Conservation (phyloP, 1,140 invertebrate genomes). For the Cydia pomonella region DNA sequence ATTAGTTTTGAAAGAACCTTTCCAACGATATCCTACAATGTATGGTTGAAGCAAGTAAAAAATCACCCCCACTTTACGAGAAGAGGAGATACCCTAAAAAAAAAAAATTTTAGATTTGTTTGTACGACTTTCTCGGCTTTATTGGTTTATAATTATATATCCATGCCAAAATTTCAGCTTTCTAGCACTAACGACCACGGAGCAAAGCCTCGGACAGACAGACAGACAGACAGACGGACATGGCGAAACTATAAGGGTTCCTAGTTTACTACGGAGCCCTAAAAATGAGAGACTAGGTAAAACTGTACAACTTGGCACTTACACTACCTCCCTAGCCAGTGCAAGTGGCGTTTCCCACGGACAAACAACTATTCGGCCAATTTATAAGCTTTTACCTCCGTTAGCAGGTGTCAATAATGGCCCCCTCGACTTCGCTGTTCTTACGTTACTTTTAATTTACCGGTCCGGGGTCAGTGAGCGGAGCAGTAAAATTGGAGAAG, state of each 20-base stretch:
- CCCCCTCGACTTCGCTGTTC: neutral
- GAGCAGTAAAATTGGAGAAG: neutral
- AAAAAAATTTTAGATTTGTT: neutral
- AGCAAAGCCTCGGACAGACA: too few relatives aligned
- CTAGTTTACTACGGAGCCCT: too few relatives aligned
- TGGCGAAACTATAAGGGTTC: too few relatives aligned
- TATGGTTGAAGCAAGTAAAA: too few relatives aligned
- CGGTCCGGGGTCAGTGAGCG: neutral
- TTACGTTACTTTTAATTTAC: neutral
- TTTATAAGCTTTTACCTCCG: slow-evolving; percentile 14
- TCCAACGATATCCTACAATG: too few relatives aligned
- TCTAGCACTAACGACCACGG: too few relatives aligned
- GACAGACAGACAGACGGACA: too few relatives aligned
- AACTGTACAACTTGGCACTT: neutral
- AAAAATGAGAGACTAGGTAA: neutral
- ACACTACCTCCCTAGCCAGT: neutral
- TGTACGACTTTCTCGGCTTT: neutral
- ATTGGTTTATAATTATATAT: too few relatives aligned
- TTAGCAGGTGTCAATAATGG: slow-evolving; percentile 4
- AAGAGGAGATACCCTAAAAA: neutral
- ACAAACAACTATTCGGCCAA: slow-evolving; percentile 6
- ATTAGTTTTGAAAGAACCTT: too few relatives aligned
- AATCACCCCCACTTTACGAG: too few relatives aligned
- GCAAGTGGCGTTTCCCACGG: neutral
- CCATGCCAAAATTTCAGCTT: too few relatives aligned